These are phyloP conservation scores for Callosobruchus maculatus DNA, from an alignment of 2,888 invertebrate species.

Conservation along the genomic window DNA sequence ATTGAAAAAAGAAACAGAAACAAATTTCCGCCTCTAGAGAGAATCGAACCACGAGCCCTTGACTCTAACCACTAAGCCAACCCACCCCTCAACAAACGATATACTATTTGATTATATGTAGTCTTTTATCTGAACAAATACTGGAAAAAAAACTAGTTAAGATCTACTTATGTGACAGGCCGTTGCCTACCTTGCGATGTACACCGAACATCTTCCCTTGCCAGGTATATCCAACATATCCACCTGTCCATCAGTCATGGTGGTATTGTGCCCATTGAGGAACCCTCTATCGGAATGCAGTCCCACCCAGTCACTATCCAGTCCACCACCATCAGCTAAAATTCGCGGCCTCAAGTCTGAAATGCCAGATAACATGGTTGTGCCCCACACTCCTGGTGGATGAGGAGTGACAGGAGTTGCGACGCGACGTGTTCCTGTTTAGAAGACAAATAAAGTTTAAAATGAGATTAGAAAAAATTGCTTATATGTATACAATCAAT, in stretches of 20 bases:
- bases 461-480: too few species aligned
- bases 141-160: too few species aligned
- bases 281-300: constrained; percentile 41
- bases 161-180: too few species aligned
- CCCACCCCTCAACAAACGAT: too few species aligned
- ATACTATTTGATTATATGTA: too few species aligned
- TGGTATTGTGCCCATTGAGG: constrained; percentile 42
- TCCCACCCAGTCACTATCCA: constrained; percentile 45
- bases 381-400: constrained; percentile 34
- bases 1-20: too few species aligned
- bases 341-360: constrained; percentile 40
- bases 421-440: constrained; percentile 40
- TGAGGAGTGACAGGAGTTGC: constrained; percentile 46
- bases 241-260: constrained; percentile 65
- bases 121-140: too few species aligned
- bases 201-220: constrained; percentile 89
- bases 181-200: constrained; percentile 66
- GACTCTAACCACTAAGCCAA: too few species aligned
- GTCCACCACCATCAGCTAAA: constrained; percentile 40
- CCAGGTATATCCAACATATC: constrained; percentile 94
- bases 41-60: too few species aligned
- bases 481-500: too few species aligned
- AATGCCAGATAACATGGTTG: constrained; percentile 36
- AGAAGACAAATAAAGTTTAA: not conserved
- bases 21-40: too few species aligned